Base-by-base conservation (phyloP, 2,113 vertebrate species). In the Anseranas semipalmata region DNA sequence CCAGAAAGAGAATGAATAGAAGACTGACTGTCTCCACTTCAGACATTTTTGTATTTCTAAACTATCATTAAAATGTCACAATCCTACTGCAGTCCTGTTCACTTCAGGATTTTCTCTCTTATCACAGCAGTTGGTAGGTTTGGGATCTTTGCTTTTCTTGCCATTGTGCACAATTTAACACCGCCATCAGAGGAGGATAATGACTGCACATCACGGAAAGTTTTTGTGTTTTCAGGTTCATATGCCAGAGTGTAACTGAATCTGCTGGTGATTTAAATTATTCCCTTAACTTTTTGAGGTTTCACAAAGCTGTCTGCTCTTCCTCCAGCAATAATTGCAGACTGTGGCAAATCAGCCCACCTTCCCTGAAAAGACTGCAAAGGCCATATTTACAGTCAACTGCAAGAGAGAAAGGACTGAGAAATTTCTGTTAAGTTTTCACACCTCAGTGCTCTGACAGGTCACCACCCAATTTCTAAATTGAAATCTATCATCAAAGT, bases 41-140 rank as follows among this genome's bases (percentile, higher is more conserved):
- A 95, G 95, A 85, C 45, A 33, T 90, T 90, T 85, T 85, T 92
- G 77, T 93, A 67, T 84, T 94, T 88, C 85, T 92, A 95, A 96
- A 95, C 71, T 78, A 78, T 81, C 86, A 96, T 96, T 96, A 93
- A 96, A 97, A 93, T 96, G 92, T 89, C 91, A 93, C 94, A 81
- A 81, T 92, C 60, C 73, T 70, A 67, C 60, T 85, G 86, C 75
- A 63, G 65, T 88, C 72, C 50, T 81, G n/a, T 37, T 93, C 91
- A 59, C 87, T 56, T 96, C 76, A 93, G 78, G 68, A 43, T 92
- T 96, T 89, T 96, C 53, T 81, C 56, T 95, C 86, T 94, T 84
- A 74, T 95, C 95, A 27, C 94, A 94, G 88, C 93, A 91, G 90
- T 91, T 2, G 12, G 72, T 74, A 10, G 7, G 78, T 96, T 93